Conservation (phyloP, 2,888 invertebrate genomes). For the Chromoteleia sp. region DNA sequence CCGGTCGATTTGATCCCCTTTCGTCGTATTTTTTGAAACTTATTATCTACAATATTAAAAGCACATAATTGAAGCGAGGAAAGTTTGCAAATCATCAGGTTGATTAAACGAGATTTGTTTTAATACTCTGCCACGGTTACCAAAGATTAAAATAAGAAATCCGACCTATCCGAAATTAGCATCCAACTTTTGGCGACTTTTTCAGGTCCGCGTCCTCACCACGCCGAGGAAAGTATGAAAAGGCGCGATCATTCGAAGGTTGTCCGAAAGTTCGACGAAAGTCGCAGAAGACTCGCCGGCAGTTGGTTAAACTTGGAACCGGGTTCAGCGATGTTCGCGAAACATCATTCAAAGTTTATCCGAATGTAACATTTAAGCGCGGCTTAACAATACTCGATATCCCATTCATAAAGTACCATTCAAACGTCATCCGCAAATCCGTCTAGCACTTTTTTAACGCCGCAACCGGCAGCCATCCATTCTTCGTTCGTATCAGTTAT, state of each 20-base stretch:
- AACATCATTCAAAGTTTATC: slow-evolving; percentile 9
- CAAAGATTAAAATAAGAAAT: too few relatives aligned
- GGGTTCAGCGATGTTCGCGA: slow-evolving; percentile 17
- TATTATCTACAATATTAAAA: too few relatives aligned
- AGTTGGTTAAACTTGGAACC: slow-evolving; percentile 25
- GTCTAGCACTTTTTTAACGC: not conserved
- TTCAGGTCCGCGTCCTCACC: too few relatives aligned
- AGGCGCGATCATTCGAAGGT: not conserved
- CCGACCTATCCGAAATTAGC: too few relatives aligned
- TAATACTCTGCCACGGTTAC: too few relatives aligned
- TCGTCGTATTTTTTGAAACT: too few relatives aligned
- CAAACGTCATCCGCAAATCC: slow-evolving; percentile 7
- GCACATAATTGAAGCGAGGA: too few relatives aligned
- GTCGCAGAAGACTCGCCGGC: slow-evolving; percentile 2
- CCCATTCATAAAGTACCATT: slow-evolving; percentile 12
- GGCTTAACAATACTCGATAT: slow-evolving; percentile 9
- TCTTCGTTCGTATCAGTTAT: slow-evolving; percentile 20
- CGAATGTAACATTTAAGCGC: slow-evolving; percentile 10
- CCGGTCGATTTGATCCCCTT: too few relatives aligned
- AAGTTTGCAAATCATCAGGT: too few relatives aligned
- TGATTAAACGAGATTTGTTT: too few relatives aligned
- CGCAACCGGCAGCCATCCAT: not conserved
- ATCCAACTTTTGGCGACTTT: too few relatives aligned
- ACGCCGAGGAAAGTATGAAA: not conserved
- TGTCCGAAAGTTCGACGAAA: not conserved